Percentiles rank a stretch among this genome's conserved stretches.
Conservation (phyloP, 2,797 vertebrate species). For the Sciurus vulgaris region DNA sequence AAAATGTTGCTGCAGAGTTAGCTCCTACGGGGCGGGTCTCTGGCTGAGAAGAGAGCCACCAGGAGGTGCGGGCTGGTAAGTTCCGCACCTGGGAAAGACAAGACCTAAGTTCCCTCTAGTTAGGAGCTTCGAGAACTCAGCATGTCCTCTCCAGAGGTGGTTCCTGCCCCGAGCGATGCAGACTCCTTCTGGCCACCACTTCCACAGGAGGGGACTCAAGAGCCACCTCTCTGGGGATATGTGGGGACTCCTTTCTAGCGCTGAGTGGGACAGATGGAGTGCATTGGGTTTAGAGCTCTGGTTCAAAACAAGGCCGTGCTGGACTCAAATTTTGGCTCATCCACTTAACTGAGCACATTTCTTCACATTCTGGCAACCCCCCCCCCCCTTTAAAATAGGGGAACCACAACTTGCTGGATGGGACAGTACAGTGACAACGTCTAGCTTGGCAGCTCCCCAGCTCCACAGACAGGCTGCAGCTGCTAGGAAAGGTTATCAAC, state of each 20-base stretch:
- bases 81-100: background rate
- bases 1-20: background rate
- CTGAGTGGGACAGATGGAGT: background rate
- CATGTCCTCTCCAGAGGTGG: background rate
- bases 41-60: background rate
- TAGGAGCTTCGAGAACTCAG: conserved; percentile 1
- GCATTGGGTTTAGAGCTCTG: background rate
- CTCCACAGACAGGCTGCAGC: background rate
- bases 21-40: background rate
- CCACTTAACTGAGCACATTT: background rate
- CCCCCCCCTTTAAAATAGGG: background rate
- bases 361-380: background rate
- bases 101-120: background rate
- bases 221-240: background rate
- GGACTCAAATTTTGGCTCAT: background rate
- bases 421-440: background rate
- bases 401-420: background rate
- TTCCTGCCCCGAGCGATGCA: background rate
- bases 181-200: background rate
- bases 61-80: too few species aligned
- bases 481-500: background rate
- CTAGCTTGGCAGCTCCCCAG: background rate
- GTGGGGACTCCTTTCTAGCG: background rate
- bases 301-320: background rate
- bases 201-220: background rate